Percentiles rank a stretch among this genome's conserved stretches.
Conservation (phyloP, 1,140 invertebrate genomes). For the Microvelia longipes region DNA sequence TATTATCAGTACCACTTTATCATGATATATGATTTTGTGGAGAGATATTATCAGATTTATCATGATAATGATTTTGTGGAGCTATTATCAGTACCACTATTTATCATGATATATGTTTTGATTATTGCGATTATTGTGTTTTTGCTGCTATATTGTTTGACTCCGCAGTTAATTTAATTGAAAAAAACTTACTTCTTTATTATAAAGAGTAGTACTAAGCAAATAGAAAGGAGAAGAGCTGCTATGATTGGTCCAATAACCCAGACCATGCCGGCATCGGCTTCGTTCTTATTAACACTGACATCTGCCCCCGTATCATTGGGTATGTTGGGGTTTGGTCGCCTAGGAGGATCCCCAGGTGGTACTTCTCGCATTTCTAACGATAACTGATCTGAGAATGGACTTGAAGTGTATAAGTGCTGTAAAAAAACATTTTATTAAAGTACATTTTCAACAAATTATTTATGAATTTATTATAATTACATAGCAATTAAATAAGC, state of each 20-base stretch:
- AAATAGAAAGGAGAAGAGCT: conserved; percentile 56
- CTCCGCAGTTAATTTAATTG: background rate
- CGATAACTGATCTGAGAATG: conserved; percentile 75
- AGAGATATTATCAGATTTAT: no score
- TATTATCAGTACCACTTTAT: no score
- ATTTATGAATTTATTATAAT: no score
- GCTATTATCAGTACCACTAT: no score
- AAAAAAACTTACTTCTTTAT: conserved; percentile 41
- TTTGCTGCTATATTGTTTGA: no score
- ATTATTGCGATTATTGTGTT: no score
- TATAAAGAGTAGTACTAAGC: conserved; percentile 60
- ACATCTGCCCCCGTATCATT: conserved; percentile 52
- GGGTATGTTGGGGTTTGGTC: conserved; percentile 65
- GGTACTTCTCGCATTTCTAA: conserved; percentile 77
- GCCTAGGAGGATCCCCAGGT: conserved; percentile 65
- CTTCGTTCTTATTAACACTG: conserved; percentile 54
- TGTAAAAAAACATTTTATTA: conserved; percentile 20
- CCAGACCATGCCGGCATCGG: conserved; percentile 73
- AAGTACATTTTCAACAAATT: background rate
- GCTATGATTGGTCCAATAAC: conserved; percentile 68
- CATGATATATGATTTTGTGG: no score
- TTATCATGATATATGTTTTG: no score
- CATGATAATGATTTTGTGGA: no score
- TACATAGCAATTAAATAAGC: no score
- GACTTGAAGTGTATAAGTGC: conserved; percentile 87